Evolutionary conservation across 2,888 invertebrate genomes (phyloP).

Genomic region (Meghimatium bilineatum): DNA sequence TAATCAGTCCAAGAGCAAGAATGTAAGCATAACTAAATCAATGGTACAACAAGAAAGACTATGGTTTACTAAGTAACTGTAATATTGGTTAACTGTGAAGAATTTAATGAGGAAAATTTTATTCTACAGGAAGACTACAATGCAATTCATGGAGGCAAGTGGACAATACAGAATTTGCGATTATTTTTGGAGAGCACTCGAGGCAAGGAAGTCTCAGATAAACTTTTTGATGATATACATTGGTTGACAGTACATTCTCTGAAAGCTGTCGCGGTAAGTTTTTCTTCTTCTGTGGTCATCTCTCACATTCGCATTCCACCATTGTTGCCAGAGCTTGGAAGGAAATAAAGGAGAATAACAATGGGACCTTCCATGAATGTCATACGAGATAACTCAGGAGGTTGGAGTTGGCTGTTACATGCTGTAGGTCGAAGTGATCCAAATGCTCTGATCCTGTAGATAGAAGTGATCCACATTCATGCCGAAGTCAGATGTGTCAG

Average conservation of each 20-base stretch:
- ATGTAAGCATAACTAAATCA: too few species aligned
- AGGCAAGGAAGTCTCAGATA: conserved; percentile 89
- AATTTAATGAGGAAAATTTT: conserved; percentile 21
- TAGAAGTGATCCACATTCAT: too few species aligned
- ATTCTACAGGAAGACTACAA: conserved; percentile 90
- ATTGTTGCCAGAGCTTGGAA: too few species aligned
- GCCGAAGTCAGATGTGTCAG: too few species aligned
- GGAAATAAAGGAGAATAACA: too few species aligned
- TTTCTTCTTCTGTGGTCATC: background rate
- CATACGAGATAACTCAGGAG: too few species aligned
- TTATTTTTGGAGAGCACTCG: conserved; percentile 93
- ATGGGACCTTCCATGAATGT: too few species aligned
- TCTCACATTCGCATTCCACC: too few species aligned
- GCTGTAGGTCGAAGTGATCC: too few species aligned
- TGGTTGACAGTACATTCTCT: conserved; percentile 91
- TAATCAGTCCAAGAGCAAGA: too few species aligned
- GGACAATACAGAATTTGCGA: conserved; percentile 92
- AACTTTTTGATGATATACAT: conserved; percentile 87
- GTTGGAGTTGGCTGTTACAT: too few species aligned
- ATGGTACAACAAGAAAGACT: background rate
- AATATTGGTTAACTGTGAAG: background rate
- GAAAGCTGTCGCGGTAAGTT: conserved; percentile 89
- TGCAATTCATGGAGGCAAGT: conserved; percentile 93
- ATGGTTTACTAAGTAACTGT: background rate
- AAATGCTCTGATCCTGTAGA: too few species aligned